Evolutionary conservation across 1,140 invertebrate genomes (phyloP).

Genomic region (Temnothorax longispinosus): DNA sequence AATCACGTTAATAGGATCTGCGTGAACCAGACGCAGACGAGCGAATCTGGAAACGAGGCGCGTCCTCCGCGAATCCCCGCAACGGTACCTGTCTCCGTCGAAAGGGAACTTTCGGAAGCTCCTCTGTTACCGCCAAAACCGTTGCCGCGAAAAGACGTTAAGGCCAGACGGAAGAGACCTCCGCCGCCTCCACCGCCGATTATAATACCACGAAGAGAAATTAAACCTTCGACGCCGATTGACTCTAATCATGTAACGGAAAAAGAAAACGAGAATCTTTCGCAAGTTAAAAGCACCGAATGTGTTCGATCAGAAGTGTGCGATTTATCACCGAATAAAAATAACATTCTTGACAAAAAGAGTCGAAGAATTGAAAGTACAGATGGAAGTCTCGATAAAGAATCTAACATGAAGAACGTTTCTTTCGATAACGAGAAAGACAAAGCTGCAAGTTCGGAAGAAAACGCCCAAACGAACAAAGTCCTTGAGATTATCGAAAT

Average conservation of each 20-base stretch:
- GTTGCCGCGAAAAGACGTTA: conserved; percentile 80
- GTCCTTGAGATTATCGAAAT: conserved; percentile 79
- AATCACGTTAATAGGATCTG: conserved; percentile 80
- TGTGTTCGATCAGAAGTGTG: background rate
- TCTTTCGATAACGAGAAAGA: conserved; percentile 4
- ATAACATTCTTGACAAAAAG: background rate
- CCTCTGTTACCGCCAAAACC: conserved; percentile 82
- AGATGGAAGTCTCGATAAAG: background rate
- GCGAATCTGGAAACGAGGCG: background rate
- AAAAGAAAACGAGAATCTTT: background rate
- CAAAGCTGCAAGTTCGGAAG: background rate
- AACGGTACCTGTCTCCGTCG: background rate
- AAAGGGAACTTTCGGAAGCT: conserved; percentile 30
- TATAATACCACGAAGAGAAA: conserved; percentile 49
- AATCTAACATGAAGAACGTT: conserved; percentile 11
- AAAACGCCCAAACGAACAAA: conserved; percentile 71
- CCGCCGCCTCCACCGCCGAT: conserved; percentile 84
- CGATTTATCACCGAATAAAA: background rate
- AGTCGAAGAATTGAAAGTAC: background rate
- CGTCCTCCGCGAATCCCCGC: conserved; percentile 30
- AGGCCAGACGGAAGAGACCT: conserved; percentile 82
- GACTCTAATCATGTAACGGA: conserved; percentile 49
- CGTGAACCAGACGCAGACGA: conserved; percentile 71
- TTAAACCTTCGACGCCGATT: conserved; percentile 33
- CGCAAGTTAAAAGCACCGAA: background rate